Evolutionary conservation across 2,113 vertebrate genomes (phyloP), one percentile per base, ranked within the genome.

Genomic region (Syngnathus scovelli): DNA sequence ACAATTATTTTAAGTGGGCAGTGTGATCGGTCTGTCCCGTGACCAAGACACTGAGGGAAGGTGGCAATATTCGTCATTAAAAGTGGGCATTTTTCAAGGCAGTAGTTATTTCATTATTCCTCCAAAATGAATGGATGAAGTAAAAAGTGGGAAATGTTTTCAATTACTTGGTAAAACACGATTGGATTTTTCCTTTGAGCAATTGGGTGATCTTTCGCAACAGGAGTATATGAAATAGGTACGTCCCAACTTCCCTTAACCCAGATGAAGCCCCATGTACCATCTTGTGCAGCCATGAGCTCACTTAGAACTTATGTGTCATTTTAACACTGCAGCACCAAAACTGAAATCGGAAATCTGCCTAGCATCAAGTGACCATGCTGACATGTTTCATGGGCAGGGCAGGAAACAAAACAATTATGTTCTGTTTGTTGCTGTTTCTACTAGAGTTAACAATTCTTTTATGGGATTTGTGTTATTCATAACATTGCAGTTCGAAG

Each of bases 251-350:
- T n/a, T 66, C 55, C 38, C 68, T 77, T 68, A 27, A 49, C 37
- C 10, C 43, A 13, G n/a, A 44, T 43, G 19, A 66, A 64, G 56
- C 64, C 58, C 46, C 54, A 69, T 65, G 64, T 72, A 41, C 44
- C 71, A n/a, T 59, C 9, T 56, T 54, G 51, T n/a, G 55, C 5
- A 62, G 52, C 46, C 60, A 59, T 12, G 37, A 75, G 55, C 66
- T 66, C 64, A 63, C 67, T 66, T 78, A 27, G 16, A 73, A 63
- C 67, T 49, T 71, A 61, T 66, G 64, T 76, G 71, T 60, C 58
- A 69, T 18, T 76, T 77, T 36, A 44, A n/a, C 61, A 62, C n/a
- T 41, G 38, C 19, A 56, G 15, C 9, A 4, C 7, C 7, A 44
- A 8, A 44, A 33, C 27, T 33, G 27, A 33, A 33, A 33, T 33